Percentiles rank a stretch among this genome's conserved stretches.
Evolutionary conservation across 2,888 invertebrate species (phyloP).

Genomic region (Chymomyza procnemis): DNA sequence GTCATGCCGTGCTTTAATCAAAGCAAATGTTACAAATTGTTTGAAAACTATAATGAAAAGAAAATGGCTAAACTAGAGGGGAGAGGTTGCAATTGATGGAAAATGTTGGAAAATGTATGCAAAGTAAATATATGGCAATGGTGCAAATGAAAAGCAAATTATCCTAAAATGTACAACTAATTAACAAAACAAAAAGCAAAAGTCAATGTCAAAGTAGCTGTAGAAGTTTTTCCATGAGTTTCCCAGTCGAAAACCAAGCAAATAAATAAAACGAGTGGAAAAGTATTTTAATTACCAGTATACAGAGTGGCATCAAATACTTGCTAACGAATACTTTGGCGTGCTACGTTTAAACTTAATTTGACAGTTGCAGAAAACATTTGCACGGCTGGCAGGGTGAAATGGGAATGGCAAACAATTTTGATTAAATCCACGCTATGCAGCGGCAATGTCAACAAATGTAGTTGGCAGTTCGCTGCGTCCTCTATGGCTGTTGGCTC

Average conservation of each 20-base stretch:
- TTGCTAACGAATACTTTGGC: not conserved
- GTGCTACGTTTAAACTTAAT: slow-evolving; percentile 34
- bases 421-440: slow-evolving; percentile 65
- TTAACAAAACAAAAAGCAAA: slow-evolving; percentile 36
- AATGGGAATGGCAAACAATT: slow-evolving; percentile 59
- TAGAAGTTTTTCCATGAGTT: not conserved
- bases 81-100: not conserved
- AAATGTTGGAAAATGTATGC: not conserved
- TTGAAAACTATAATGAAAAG: slow-evolving; percentile 60
- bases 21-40: slow-evolving; percentile 36
- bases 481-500: too few relatives aligned
- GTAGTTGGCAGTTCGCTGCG: slow-evolving; percentile 31
- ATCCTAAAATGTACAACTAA: slow-evolving; percentile 57
- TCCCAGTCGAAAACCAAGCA: not conserved
- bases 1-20: not conserved
- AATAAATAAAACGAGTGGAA: slow-evolving; percentile 34
- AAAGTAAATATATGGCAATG: not conserved
- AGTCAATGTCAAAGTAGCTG: not conserved
- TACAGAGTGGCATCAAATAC: slow-evolving; percentile 6
- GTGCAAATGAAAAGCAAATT: slow-evolving; percentile 28
- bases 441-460: slow-evolving; percentile 19
- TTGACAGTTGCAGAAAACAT: slow-evolving; percentile 58
- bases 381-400: slow-evolving; percentile 67
- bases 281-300: slow-evolving; percentile 73
- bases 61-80: slow-evolving; percentile 24